Conservation (phyloP, 2,888 invertebrate species). For the Drosophila colorata region DNA sequence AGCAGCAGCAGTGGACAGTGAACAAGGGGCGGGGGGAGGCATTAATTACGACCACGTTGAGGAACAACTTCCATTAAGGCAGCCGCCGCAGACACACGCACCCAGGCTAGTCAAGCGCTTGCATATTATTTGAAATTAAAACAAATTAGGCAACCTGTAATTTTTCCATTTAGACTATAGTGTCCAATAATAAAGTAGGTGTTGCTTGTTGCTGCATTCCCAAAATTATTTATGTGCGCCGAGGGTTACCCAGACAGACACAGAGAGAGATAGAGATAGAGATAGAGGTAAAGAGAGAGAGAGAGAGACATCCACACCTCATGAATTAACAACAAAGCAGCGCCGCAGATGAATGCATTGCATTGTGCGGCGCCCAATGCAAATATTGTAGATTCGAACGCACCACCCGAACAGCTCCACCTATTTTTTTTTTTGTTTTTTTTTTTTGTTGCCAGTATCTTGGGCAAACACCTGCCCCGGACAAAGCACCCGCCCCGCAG, state of each 20-base stretch:
- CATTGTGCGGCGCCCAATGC: slow-evolving; percentile 55
- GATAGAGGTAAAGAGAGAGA: background rate
- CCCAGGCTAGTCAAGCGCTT: slow-evolving; percentile 48
- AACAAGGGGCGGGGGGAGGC: slow-evolving; percentile 37
- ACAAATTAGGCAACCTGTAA: slow-evolving; percentile 82
- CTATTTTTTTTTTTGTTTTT: background rate
- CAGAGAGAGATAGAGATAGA: too few relatives aligned
- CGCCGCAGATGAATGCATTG: slow-evolving; percentile 67
- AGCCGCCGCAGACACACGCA: slow-evolving; percentile 41
- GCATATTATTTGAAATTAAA: slow-evolving; percentile 81
- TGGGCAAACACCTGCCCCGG: slow-evolving; percentile 54
- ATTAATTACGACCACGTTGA: slow-evolving; percentile 79
- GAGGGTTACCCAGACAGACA: slow-evolving; percentile 4
- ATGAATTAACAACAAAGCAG: slow-evolving; percentile 75
- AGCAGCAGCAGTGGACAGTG: slow-evolving; percentile 20
- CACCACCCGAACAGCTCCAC: background rate
- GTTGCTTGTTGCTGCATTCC: slow-evolving; percentile 55
- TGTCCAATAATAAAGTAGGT: slow-evolving; percentile 81
- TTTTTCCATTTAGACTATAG: slow-evolving; percentile 78
- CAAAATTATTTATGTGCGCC: slow-evolving; percentile 64
- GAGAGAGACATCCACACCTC: slow-evolving; percentile 66
- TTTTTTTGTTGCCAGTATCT: slow-evolving; percentile 8
- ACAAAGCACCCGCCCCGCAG: too few relatives aligned
- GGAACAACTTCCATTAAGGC: slow-evolving; percentile 79
- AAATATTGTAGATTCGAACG: slow-evolving; percentile 27